Percentiles rank a stretch among this genome's conserved stretches.
Conservation (phyloP, 2,797 vertebrate species). For the Choloepus didactylus region DNA sequence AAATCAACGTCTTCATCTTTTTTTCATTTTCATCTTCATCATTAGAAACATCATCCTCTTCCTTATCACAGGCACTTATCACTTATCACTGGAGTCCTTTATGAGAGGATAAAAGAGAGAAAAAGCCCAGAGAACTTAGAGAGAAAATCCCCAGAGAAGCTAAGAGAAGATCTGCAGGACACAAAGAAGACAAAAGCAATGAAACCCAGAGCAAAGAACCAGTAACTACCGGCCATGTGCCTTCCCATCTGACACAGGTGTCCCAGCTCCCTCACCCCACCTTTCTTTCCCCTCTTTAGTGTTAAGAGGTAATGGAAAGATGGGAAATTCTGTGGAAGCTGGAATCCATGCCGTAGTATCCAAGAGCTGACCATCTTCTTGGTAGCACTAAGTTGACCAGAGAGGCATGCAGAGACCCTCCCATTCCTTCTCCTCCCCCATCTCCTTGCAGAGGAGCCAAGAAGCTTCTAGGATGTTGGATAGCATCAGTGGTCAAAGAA, state of each 20-base stretch:
- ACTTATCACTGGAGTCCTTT: not conserved
- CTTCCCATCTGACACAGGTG: not conserved
- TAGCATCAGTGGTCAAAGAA: conserved; percentile 4
- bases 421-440: not conserved
- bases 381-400: not conserved
- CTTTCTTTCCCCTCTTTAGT: no score
- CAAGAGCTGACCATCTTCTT: conserved; percentile 37
- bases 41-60: not conserved
- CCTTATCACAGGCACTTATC: not conserved
- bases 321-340: not conserved
- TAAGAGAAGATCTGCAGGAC: no score
- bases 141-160: no score
- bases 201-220: no score
- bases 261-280: no score
- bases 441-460: not conserved
- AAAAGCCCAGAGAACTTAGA: no score
- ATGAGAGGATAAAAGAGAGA: no score
- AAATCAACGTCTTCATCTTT: conserved; percentile 44
- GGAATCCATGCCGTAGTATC: not conserved
- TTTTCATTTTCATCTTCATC: conserved; percentile 49
- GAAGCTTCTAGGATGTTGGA: not conserved
- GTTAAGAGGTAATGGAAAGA: conserved; percentile 12
- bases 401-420: not conserved
- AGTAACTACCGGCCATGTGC: no score
- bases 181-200: no score